phyloP scores from a whole-genome alignment of 2,888 invertebrate species.

The Myathropa florea region DNA sequence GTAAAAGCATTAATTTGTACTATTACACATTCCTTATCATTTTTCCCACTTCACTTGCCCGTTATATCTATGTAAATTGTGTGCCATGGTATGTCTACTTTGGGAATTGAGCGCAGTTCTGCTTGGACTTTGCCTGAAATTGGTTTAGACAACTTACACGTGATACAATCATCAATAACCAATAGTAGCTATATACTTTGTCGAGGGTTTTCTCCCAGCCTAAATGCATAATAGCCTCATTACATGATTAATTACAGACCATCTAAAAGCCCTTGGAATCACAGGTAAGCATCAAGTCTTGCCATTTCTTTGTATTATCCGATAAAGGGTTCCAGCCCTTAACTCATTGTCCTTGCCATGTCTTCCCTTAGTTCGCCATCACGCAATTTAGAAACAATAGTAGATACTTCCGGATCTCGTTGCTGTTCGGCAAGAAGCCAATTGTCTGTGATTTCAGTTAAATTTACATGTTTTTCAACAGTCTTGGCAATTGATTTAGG shows the following conservation, averaged over 20 bases:
- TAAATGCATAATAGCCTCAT: constrained; percentile 18
- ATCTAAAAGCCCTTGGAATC: constrained; percentile 22
- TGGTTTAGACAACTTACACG: too few relatives aligned
- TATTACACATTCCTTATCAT: constrained; percentile 19
- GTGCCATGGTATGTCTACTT: constrained; percentile 31
- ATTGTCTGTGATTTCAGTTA: constrained; percentile 45
- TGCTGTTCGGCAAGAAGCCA: constrained; percentile 28
- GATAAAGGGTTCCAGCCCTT: background rate
- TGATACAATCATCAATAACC: too few relatives aligned
- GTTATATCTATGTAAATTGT: constrained; percentile 25
- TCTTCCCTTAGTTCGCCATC: constrained; percentile 5
- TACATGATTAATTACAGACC: constrained; percentile 18
- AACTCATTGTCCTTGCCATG: background rate
- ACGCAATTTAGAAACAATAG: background rate
- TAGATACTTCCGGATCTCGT: constrained; percentile 1
- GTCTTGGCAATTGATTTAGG: constrained; percentile 1
- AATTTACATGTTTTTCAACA: constrained; percentile 29
- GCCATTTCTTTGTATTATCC: constrained; percentile 16
- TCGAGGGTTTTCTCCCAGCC: constrained; percentile 13
- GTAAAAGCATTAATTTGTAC: constrained; percentile 26
- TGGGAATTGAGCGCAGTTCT: constrained; percentile 34
- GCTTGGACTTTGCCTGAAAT: constrained; percentile 5
- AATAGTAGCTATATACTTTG: constrained; percentile 4
- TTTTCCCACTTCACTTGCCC: constrained; percentile 21
- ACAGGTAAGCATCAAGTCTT: constrained; percentile 9